Evolutionary conservation across 35 echinoderm and acorn worm species (phyloP), one percentile per base, ranked within the genome.

Genomic region (Lytechinus variegatus): DNA sequence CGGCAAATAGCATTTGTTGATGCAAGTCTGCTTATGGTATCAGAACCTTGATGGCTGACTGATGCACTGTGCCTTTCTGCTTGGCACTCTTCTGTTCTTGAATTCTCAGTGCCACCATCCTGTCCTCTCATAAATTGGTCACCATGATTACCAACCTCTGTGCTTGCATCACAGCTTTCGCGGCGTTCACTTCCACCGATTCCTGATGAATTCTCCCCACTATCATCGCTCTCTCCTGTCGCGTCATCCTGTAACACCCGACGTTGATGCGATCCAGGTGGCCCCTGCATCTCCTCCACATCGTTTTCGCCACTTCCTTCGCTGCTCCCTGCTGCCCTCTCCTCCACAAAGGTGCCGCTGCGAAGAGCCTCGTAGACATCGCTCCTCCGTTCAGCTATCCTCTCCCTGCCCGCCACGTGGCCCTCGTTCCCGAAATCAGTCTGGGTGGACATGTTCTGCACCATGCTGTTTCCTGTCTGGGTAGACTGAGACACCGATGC

Each of bases 361-460:
- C 92, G 92, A 3, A 93, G 52, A 55, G 92, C 92, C 53, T 55
- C 92, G n/a, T 28, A 53, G 11, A 93, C 55, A 28, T 93, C 92
- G 24, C 92, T 93, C 53, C 92, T 33, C 53, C 92, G 16, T 10
- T 93, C 92, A 6, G 52, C 92, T 27, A 93, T 57, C 53, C 92
- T 54, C 92, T 93, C 53, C n/a, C 92, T 55, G 0, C 92, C 92
- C 11, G 92, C 92, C 12, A 57, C 92, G n/a, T 93, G 92, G 13
- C 92, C 92, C 27, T 54, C 92, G 24, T 93, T 93, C 13, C 92
- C 54, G 27, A 93, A 93, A 24, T 96, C 96, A 4, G 96, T 96
- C 92, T 96, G 96, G 19, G 96, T 96, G 16, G 87, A 94, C 56
- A 91, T 96, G 87, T 94, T 96, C 54, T 95, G 94, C 54, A 95